These are phyloP conservation scores for Laodelphax striatellus DNA, from an alignment of 1,140 invertebrate genomes.

Conservation along the genomic window DNA sequence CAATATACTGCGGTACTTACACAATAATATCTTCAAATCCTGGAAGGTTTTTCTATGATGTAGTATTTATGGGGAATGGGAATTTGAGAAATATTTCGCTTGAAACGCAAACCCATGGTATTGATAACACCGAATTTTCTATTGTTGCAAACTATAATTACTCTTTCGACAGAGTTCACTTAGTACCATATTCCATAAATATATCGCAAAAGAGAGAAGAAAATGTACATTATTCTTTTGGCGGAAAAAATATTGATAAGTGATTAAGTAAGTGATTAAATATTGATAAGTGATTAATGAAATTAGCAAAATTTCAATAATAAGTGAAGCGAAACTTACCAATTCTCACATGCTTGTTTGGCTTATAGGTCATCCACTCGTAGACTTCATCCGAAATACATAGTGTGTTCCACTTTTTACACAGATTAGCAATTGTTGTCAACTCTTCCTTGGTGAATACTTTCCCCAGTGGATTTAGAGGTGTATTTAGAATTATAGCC, in stretches of 20 bases:
- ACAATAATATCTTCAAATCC: too few species aligned
- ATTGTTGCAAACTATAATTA: too few species aligned
- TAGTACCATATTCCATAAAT: too few species aligned
- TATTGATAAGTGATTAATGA: constrained; percentile 2
- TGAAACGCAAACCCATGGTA: too few species aligned
- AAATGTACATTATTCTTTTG: too few species aligned
- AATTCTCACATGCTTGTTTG: constrained; percentile 78
- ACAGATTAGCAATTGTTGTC: constrained; percentile 69
- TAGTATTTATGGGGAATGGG: too few species aligned
- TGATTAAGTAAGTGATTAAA: neutral
- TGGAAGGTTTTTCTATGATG: too few species aligned
- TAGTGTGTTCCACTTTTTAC: constrained; percentile 84
- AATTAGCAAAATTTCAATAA: neutral
- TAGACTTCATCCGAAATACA: constrained; percentile 96
- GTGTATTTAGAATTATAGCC: constrained; percentile 90
- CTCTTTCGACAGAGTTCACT: too few species aligned
- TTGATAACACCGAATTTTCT: too few species aligned
- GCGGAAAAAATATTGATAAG: neutral
- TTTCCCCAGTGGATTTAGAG: constrained; percentile 92
- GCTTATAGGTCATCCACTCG: constrained; percentile 90
- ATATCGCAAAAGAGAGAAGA: too few species aligned
- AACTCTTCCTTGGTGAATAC: constrained; percentile 63
- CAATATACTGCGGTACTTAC: too few species aligned
- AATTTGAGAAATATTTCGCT: too few species aligned
- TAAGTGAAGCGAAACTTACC: constrained; percentile 38